Evolutionary conservation across 2,113 vertebrate species (phyloP), one percentile per base, ranked within the genome.

Genomic region (Grallaria varia): DNA sequence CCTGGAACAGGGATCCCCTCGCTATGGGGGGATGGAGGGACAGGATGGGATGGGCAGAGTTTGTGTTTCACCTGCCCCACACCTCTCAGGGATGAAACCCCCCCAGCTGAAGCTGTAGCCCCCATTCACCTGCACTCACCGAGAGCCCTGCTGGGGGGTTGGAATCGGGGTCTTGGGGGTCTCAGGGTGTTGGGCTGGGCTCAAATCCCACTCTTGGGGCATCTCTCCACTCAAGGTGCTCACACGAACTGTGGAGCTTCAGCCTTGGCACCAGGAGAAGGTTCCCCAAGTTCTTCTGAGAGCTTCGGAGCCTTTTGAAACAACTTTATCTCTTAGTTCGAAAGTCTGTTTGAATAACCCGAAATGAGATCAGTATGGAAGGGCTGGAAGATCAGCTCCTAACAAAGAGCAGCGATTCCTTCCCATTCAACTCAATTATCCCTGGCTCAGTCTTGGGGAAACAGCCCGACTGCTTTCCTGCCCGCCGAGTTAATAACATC

Each of bases 381-480:
- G 50, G 79, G 27, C 52, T 63, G 64, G 92, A 69, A 75, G 77
- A 81, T 84, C 73, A 67, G 62, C 81, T 52, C 77, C 60, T 69
- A 56, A 75, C 67, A 79, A 91, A 90, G 82, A 66, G 90, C 73
- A 73, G 88, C 90, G 39, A 39, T 89, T 93, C 91, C 68, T 81
- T 31, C 68, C 89, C 87, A 45, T 72, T 90, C 94, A 68, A 12
- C 84, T 89, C 95, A 93, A 68, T 95, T 87, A 90, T 89, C 90
- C 95, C 82, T 4, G 88, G 62, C 90, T 85, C 93, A 81, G 90
- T 77, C 90, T 88, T 72, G 95, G 79, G 89, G 90, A 94, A 97
- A 81, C 12, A 64, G 83, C 93, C 92, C 69, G 23, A 82, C 88
- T 76, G 91, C 95, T 91, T 84, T 78, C 50, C 93, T 77, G 90